These are phyloP conservation scores for Zele albiditarsus DNA, from an alignment of 2,888 invertebrate species.

Conservation along the genomic window DNA sequence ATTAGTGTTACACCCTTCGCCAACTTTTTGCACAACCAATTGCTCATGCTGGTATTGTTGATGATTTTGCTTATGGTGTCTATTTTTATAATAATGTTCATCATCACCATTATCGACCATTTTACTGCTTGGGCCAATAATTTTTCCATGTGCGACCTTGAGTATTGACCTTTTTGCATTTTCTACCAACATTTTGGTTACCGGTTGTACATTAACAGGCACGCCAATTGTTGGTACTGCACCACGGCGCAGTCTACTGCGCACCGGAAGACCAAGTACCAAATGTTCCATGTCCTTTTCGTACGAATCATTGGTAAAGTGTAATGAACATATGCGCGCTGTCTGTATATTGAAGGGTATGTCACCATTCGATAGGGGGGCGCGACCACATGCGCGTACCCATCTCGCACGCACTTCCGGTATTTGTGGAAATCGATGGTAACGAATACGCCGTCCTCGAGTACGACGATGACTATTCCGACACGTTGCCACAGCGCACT, in stretches of 20 bases:
- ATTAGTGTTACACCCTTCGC: constrained; percentile 16
- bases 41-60: neutral
- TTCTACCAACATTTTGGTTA: constrained; percentile 69
- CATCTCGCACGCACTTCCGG: constrained; percentile 74
- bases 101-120: constrained; percentile 42
- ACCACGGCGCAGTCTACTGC: constrained; percentile 75
- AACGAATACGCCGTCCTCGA: constrained; percentile 75
- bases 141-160: constrained; percentile 65
- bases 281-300: constrained; percentile 76
- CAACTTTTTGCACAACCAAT: constrained; percentile 9
- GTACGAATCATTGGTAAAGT: constrained; percentile 75
- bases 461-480: constrained; percentile 77
- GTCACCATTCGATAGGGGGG: constrained; percentile 70
- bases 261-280: constrained; percentile 74
- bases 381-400: constrained; percentile 75
- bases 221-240: constrained; percentile 74
- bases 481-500: constrained; percentile 77
- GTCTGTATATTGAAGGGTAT: constrained; percentile 75
- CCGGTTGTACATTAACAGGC: constrained; percentile 70
- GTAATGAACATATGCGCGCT: constrained; percentile 75
- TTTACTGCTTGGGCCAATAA: constrained; percentile 47
- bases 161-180: constrained; percentile 66
- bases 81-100: constrained; percentile 33
- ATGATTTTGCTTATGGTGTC: neutral
- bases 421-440: constrained; percentile 77